Base-by-base conservation (phyloP, 2,888 invertebrate genomes). In the Germaria angustata region DNA sequence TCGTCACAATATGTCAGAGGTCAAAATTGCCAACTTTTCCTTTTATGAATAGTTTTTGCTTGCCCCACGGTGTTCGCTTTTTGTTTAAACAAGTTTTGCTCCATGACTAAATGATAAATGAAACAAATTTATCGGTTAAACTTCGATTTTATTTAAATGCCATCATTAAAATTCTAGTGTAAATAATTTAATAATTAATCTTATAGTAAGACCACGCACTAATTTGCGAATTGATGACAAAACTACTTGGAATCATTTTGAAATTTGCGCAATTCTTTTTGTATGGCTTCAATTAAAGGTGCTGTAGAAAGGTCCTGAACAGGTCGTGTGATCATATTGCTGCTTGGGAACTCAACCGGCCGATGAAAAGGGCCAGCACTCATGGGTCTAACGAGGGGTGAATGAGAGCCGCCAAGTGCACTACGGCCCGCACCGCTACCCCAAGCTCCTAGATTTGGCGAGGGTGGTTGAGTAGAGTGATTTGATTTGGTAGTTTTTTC, bases 281-380 rank as follows among this genome's bases (percentile, higher is more conserved):
- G 96, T 88, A 97, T 97, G 84, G 96, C 96, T 53, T 95, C 94
- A 86, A 97, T 96, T 28, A 97, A 92, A 0, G 96, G 96, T 13
- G 96, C 93, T 0, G 96, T 96, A 0, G 96, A 95, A 89, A 96
- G 95, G 63, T 92, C 93, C n/a, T 88, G 85, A 57, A 92, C 93
- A n/a, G 88, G 85, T 17, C 91, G 87, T 59, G 81, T 22, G 1
- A 73, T 22, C 2, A 66, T 51, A 8, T 68, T 63, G 41, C 81
- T 85, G 32, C 84, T 69, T 3, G 91, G 92, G 51, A 89, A 87
- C 13, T 92, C 88, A 81, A 91, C 91, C 2, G 93, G 93, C 22
- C 92, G 91, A 80, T 93, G 93, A 86, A 94, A 93, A 2, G 94
- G 93, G 0, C 94, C 94, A 0, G 95, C 95, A 87, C 94, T 95